A percentile compares a stretch with the other conserved stretches of the same genome.
These are phyloP conservation scores for Zosterops hypoxanthus DNA, from an alignment of 2,113 vertebrate species.

Conservation along the genomic window DNA sequence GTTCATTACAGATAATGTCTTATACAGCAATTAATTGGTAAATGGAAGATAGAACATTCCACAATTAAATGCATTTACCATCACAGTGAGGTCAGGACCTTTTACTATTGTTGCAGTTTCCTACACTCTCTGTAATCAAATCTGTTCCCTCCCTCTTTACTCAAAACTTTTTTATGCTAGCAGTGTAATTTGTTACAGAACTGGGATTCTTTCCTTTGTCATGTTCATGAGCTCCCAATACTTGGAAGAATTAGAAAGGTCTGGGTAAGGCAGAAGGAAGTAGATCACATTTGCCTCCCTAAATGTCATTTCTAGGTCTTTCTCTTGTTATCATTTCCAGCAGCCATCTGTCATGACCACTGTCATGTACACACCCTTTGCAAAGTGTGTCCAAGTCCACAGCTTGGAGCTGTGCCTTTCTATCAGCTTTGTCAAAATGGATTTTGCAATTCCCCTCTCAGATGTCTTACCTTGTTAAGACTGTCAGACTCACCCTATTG, in stretches of 20 bases:
- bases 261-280: neutral
- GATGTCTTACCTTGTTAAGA: neutral
- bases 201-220: neutral
- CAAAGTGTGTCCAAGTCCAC: neutral
- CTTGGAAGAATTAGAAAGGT: neutral
- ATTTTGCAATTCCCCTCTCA: neutral
- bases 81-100: neutral
- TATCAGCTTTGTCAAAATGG: neutral
- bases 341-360: slow-evolving; percentile 36
- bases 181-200: neutral
- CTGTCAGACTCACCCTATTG: neutral
- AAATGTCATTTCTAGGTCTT: slow-evolving; percentile 11
- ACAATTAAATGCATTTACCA: neutral
- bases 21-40: neutral
- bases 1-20: neutral
- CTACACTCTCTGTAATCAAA: neutral
- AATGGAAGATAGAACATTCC: neutral
- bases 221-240: neutral
- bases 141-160: neutral
- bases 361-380: neutral
- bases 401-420: slow-evolving; percentile 19
- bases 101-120: neutral
- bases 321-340: slow-evolving; percentile 4
- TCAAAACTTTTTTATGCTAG: neutral
- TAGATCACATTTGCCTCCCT: neutral